Percentiles rank a stretch among this genome's conserved stretches.
Evolutionary conservation across 2,797 vertebrate genomes (phyloP).

Genomic region (Diplodus puntazzo): DNA sequence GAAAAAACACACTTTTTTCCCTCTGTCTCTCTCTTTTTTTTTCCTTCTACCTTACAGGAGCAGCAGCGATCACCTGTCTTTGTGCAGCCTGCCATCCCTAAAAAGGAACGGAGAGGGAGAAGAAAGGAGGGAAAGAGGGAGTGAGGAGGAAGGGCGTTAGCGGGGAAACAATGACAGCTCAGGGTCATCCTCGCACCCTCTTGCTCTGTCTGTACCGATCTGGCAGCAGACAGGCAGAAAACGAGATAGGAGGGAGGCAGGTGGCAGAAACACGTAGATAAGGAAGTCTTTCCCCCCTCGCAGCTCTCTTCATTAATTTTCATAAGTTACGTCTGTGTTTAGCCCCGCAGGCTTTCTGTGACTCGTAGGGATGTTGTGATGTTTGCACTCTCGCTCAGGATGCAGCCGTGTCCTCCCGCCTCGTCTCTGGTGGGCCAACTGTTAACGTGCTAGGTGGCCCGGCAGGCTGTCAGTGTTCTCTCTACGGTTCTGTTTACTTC

Average conservation of each 20-base stretch:
- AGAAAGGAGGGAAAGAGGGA: slow-evolving; percentile 20
- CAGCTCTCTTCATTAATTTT: slow-evolving; percentile 60
- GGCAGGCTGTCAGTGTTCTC: background rate
- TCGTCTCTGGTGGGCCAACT: background rate
- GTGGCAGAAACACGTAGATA: slow-evolving; percentile 62
- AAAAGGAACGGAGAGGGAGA: slow-evolving; percentile 46
- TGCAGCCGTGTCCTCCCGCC: background rate
- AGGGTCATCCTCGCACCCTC: slow-evolving; percentile 75
- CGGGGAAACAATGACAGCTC: slow-evolving; percentile 78
- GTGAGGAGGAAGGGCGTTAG: slow-evolving; percentile 41
- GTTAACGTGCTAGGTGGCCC: background rate
- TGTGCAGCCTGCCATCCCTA: slow-evolving; percentile 52
- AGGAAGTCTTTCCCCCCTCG: slow-evolving; percentile 38
- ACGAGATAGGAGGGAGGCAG: slow-evolving; percentile 52
- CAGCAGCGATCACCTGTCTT: slow-evolving; percentile 57
- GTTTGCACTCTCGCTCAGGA: slow-evolving; percentile 23
- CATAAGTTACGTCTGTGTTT: slow-evolving; percentile 38
- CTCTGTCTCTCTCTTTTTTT: background rate
- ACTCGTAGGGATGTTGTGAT: slow-evolving; percentile 34
- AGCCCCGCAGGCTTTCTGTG: slow-evolving; percentile 32
- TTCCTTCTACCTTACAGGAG: background rate
- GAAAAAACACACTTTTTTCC: background rate
- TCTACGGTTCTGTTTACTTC: background rate
- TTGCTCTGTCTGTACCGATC: slow-evolving; percentile 60
- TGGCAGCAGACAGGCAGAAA: slow-evolving; percentile 65